Conservation (phyloP, 1,140 invertebrate species). For the Drosophila elegans region DNA sequence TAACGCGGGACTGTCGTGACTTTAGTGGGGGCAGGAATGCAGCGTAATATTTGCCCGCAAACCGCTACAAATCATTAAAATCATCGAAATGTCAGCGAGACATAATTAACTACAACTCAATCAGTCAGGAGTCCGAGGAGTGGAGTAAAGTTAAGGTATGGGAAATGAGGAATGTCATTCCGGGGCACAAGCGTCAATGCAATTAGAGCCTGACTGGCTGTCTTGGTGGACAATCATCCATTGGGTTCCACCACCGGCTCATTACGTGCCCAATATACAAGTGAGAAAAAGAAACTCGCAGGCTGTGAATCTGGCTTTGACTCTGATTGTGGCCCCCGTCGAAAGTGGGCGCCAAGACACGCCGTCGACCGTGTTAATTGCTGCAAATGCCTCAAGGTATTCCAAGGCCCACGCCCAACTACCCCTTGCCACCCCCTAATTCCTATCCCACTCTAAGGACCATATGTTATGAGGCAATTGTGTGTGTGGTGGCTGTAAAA, state of each 20-base stretch:
- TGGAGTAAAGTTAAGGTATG: conserved; percentile 1
- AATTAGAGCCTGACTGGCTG: conserved; percentile 57
- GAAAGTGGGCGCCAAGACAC: conserved; percentile 79
- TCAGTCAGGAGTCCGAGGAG: conserved; percentile 26
- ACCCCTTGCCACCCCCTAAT: conserved; percentile 4
- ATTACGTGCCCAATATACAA: conserved; percentile 67
- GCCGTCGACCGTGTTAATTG: conserved; percentile 79
- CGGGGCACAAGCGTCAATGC: conserved; percentile 66
- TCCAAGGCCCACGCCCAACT: conserved; percentile 47
- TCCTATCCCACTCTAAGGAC: conserved; percentile 10
- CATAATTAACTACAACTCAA: conserved; percentile 81
- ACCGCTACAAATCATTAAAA: conserved; percentile 79
- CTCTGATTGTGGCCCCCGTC: conserved; percentile 42
- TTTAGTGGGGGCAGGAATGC: conserved; percentile 39
- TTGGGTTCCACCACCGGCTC: conserved; percentile 55
- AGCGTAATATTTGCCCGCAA: conserved; percentile 64
- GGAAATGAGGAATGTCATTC: conserved; percentile 40
- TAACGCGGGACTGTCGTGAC: neutral
- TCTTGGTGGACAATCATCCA: conserved; percentile 29
- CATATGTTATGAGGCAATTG: conserved; percentile 47
- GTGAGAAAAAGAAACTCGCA: conserved; percentile 37
- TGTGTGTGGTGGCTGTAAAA: conserved; percentile 55
- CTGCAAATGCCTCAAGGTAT: conserved; percentile 73
- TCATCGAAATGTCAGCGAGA: conserved; percentile 69
- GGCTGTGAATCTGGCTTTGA: conserved; percentile 29